Conservation (phyloP, 2,888 invertebrate species). For the Notodonta ziczac region DNA sequence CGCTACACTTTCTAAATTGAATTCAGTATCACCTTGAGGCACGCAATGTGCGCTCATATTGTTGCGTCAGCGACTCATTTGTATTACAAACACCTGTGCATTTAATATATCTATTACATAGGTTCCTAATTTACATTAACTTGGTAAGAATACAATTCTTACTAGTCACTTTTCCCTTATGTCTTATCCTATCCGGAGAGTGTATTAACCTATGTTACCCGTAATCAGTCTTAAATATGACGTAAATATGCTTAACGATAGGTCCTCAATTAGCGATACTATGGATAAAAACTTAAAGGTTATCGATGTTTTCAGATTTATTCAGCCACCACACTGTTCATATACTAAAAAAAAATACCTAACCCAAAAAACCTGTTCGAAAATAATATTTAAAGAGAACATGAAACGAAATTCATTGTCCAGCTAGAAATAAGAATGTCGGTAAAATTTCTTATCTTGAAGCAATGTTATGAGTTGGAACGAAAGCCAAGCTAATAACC, state of each 20-base stretch:
- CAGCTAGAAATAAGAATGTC: conserved; percentile 19
- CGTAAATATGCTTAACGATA: too few species aligned
- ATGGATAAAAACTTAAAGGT: too few species aligned
- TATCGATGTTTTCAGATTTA: too few species aligned
- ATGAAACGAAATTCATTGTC: conserved; percentile 7
- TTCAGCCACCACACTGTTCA: too few species aligned
- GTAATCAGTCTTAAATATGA: too few species aligned
- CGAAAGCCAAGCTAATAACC: conserved; percentile 30
- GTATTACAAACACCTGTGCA: conserved; percentile 10
- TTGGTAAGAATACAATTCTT: background rate
- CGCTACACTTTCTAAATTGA: conserved; percentile 79
- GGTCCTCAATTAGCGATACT: too few species aligned
- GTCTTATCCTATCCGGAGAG: too few species aligned
- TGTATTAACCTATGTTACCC: too few species aligned
- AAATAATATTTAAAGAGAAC: background rate
- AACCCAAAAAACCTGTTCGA: background rate
- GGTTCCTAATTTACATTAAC: conserved; percentile 22
- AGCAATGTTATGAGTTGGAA: conserved; percentile 38
- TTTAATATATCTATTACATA: conserved; percentile 24
- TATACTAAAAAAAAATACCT: background rate
- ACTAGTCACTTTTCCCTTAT: background rate
- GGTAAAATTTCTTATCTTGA: conserved; percentile 38
- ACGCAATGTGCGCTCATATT: conserved; percentile 51
- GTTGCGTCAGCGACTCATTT: conserved; percentile 68
- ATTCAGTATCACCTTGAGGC: conserved; percentile 76